A percentile compares a stretch with the other conserved stretches of the same genome.
Conservation (phyloP, 2,113 vertebrate genomes). For the Taxidea taxus region DNA sequence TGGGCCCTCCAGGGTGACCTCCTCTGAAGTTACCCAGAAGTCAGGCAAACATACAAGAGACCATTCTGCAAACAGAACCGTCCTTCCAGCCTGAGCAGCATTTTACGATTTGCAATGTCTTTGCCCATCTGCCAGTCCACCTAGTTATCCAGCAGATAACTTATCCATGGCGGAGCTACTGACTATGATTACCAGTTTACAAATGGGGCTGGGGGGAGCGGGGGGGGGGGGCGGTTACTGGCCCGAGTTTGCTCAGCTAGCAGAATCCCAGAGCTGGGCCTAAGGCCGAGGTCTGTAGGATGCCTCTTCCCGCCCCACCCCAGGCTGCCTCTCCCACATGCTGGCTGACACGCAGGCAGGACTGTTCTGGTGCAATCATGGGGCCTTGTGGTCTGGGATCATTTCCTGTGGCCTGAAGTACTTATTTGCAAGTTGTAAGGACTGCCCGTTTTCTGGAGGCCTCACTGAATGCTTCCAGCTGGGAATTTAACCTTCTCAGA, state of each 20-base stretch:
- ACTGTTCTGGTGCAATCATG: conserved; percentile 57
- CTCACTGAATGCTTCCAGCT: conserved; percentile 73
- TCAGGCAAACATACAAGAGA: background rate
- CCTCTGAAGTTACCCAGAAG: conserved; percentile 8
- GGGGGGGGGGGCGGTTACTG: background rate
- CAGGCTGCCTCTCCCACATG: conserved; percentile 34
- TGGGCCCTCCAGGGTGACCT: background rate
- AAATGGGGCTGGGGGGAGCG: background rate
- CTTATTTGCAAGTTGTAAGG: conserved; percentile 75
- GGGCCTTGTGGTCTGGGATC: conserved; percentile 74
- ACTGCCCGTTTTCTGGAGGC: conserved; percentile 66
- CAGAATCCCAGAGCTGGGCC: background rate
- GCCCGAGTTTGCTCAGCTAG: background rate
- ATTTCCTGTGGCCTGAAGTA: conserved; percentile 77
- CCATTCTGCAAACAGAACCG: background rate
- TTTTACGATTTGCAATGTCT: background rate
- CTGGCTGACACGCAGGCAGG: conserved; percentile 64
- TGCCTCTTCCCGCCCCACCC: background rate
- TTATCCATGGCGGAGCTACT: background rate
- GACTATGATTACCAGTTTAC: background rate
- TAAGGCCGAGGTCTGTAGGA: background rate
- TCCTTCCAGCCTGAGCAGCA: background rate
- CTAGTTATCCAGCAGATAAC: background rate
- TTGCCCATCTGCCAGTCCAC: background rate
- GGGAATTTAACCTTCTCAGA: conserved; percentile 76